Conservation (phyloP, 2,888 invertebrate species). For the Amblyjoppa proteus region DNA sequence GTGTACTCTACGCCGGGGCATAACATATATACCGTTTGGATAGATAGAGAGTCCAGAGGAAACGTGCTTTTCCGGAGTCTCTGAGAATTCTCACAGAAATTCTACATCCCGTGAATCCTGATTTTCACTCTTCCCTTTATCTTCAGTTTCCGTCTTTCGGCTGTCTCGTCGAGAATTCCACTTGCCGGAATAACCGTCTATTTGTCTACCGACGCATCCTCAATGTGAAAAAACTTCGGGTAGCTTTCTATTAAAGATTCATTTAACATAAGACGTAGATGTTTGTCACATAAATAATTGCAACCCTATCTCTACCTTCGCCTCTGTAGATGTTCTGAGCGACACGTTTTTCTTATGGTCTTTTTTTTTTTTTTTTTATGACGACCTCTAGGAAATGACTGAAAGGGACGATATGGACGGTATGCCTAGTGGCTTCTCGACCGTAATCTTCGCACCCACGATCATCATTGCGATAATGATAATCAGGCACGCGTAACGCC, state of each 20-base stretch:
- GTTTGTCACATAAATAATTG: too few relatives aligned
- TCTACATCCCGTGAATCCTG: not conserved
- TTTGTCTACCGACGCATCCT: not conserved
- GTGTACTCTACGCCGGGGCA: not conserved
- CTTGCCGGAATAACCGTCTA: not conserved
- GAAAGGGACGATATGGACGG: not conserved
- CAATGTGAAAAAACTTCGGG: not conserved
- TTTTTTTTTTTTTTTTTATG: too few relatives aligned
- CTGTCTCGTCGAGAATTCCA: not conserved
- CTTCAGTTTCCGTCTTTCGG: not conserved
- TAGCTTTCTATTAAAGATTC: not conserved
- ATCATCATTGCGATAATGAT: slow-evolving; percentile 16
- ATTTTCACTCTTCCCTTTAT: not conserved
- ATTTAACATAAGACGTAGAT: too few relatives aligned
- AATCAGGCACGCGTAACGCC: slow-evolving; percentile 25
- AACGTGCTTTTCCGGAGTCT: not conserved
- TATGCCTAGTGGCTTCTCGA: slow-evolving; percentile 30
- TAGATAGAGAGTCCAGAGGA: not conserved
- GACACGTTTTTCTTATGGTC: not conserved
- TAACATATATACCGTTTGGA: not conserved
- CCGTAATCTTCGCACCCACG: slow-evolving; percentile 15
- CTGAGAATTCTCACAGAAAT: not conserved
- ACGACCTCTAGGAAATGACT: not conserved
- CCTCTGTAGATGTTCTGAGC: not conserved
- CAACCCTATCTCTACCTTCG: too few relatives aligned